Base-by-base conservation (phyloP, 92 coral and sea anemone genomes). In the Heliopora coerulea region DNA sequence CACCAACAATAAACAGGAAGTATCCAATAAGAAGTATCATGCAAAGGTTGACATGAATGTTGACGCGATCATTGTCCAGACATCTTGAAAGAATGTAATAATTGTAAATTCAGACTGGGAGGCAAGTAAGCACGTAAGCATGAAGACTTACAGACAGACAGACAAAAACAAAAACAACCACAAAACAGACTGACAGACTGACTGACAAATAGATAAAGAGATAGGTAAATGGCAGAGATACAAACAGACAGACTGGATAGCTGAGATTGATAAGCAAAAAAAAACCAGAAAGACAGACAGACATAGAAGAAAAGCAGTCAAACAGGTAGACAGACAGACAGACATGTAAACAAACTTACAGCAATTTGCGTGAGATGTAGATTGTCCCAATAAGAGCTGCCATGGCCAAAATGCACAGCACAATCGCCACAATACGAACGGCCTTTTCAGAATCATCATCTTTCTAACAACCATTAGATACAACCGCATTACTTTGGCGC, bases 361-460 rank as follows among this genome's bases (percentile, higher is more conserved):
- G 24, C 0, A 69, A 44, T 34, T 69, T 69, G 12, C 56, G 56
- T 49, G 76, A 13, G 60, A 69, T 15, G 15, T 34, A 40, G 19
- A 69, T 28, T 14, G 76, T 69, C 9, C 60, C 76, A 69, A 32
- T 21, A 11, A 69, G 60, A 54, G 76, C 76, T 20, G 62, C 62
- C 4, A 69, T 69, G 13, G 76, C 62, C 13, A 69, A 25, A 30
- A 69, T 29, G 26, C 76, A 69, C 32, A 69, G 52, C 13, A 69
- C 61, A 69, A 69, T 69, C 1, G 76, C 76, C 29, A 69, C 76
- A 49, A 69, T 52, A 26, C 62, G 62, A 49, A 69, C 76, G 0
- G 46, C 49, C 9, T 69, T 69, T 15, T 49, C 28, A 11, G 76
- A 62, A 32, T 13, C 30, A 4, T 69, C 76, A 18, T 69, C 62